Base-by-base conservation (phyloP, 2,113 vertebrate genomes). In the Sardina pilchardus region DNA sequence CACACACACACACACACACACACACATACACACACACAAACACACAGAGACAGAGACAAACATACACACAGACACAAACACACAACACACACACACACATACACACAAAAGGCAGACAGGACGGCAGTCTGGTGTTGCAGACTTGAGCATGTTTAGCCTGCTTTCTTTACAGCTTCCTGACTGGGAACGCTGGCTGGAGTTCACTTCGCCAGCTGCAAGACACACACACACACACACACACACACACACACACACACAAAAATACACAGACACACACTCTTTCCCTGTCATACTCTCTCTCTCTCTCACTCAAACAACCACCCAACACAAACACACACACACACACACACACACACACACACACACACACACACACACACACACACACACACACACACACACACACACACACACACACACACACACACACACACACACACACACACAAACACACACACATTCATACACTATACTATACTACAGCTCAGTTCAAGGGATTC, bases 211-310 rank as follows among this genome's bases (percentile, higher is more conserved):
- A 59, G 63, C 63, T 67, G 63, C n/a, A 26, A 67, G 63, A 67
- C 63, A 67, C 63, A 67, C 63, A 67, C 63, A 67, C 63, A 67
- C 63, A 67, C 63, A 67, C n/a, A 30, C 63, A 67, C 6, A 67
- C n/a, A 67, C 21, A 63, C 59, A 63, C 59, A 63, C 59, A 63
- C 24, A 67, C 0, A 67, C 24, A 67, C 59, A 67, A 1, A 67
- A n/a, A 67, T 4, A 53, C 50, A 53, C 50, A 53, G 7, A 53
- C 50, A 53, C 50, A 53, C 50, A 5, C 17, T 19, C 50, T 56
- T 21, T 56, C 50, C 4, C 50, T 21, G 2, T 19, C 50, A 21
- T 56, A 47, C 19, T 56, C 4, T 56, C 16, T 56, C 50, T 56
- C 50, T 19, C 50, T 19, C 50, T 1, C 50, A 56, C 50, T 21